These are phyloP conservation scores for Eristalinus sepulchralis DNA, from an alignment of 2,888 invertebrate genomes.

Conservation along the genomic window DNA sequence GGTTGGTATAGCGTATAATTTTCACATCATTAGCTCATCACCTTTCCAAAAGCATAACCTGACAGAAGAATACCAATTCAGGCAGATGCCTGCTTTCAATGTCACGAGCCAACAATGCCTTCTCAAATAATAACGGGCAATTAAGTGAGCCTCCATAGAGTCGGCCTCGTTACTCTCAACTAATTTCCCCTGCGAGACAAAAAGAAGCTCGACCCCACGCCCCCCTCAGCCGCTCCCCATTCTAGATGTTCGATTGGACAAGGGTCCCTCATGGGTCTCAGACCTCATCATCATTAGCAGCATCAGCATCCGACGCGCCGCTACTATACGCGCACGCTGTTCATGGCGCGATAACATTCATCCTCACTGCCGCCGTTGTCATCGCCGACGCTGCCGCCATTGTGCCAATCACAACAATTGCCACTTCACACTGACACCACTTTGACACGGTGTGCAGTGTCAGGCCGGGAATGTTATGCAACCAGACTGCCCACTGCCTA, in stretches of 20 bases:
- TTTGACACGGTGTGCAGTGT: slow-evolving; percentile 25
- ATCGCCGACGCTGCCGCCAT: slow-evolving; percentile 28
- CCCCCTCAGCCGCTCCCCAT: neutral
- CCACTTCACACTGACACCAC: slow-evolving; percentile 50
- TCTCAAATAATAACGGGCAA: slow-evolving; percentile 58
- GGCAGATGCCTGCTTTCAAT: slow-evolving; percentile 35
- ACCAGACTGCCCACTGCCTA: slow-evolving; percentile 19
- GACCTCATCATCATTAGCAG: slow-evolving; percentile 6
- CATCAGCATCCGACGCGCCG: slow-evolving; percentile 32
- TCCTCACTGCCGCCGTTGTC: slow-evolving; percentile 40
- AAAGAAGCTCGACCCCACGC: neutral
- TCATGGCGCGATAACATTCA: slow-evolving; percentile 62
- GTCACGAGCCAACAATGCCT: slow-evolving; percentile 47
- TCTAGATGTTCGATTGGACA: slow-evolving; percentile 32
- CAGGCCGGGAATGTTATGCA: slow-evolving; percentile 37
- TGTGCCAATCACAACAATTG: slow-evolving; percentile 54
- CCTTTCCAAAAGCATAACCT: slow-evolving; percentile 9
- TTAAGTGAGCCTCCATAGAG: slow-evolving; percentile 53
- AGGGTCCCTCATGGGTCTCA: slow-evolving; percentile 32
- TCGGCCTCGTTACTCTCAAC: slow-evolving; percentile 45
- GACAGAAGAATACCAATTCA: slow-evolving; percentile 34
- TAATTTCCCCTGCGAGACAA: slow-evolving; percentile 22
- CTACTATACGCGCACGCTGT: slow-evolving; percentile 26
- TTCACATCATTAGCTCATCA: slow-evolving; percentile 60
- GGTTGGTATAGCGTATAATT: slow-evolving; percentile 34